Conservation (phyloP, 2,113 vertebrate genomes). For the Urocynchramus pylzowi region DNA sequence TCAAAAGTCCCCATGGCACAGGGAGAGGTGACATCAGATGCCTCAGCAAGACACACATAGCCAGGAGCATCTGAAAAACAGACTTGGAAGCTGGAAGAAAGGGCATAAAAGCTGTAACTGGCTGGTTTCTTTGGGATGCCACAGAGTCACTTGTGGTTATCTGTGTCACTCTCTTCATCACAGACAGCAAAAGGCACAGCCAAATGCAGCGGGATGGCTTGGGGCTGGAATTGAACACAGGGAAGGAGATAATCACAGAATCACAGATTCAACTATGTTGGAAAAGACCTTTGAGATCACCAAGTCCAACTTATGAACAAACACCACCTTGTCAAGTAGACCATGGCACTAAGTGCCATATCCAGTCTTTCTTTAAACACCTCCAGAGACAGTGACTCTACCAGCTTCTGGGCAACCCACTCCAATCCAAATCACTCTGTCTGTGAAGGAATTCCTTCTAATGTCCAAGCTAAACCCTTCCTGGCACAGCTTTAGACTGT, state of each 20-base stretch:
- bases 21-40: neutral
- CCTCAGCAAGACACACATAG: neutral
- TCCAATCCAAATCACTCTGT: neutral
- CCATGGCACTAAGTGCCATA: neutral
- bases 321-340: neutral
- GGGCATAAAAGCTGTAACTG: neutral
- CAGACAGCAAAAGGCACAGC: neutral
- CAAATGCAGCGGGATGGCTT: neutral
- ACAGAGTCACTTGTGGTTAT: neutral
- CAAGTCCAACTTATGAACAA: neutral
- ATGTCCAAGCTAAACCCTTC: neutral
- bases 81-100: neutral
- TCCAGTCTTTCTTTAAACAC: neutral
- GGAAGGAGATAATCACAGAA: neutral
- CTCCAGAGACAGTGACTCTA: neutral
- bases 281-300: neutral
- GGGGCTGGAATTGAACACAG: neutral
- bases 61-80: neutral
- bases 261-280: neutral
- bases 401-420: neutral
- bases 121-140: neutral
- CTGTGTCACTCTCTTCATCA: neutral
- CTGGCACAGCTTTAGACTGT: neutral
- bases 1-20: rapidly evolving
- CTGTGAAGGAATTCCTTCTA: neutral